These are phyloP conservation scores for Phalacrocorax aristotelis DNA, from an alignment of 2,113 vertebrate genomes.

Conservation along the genomic window DNA sequence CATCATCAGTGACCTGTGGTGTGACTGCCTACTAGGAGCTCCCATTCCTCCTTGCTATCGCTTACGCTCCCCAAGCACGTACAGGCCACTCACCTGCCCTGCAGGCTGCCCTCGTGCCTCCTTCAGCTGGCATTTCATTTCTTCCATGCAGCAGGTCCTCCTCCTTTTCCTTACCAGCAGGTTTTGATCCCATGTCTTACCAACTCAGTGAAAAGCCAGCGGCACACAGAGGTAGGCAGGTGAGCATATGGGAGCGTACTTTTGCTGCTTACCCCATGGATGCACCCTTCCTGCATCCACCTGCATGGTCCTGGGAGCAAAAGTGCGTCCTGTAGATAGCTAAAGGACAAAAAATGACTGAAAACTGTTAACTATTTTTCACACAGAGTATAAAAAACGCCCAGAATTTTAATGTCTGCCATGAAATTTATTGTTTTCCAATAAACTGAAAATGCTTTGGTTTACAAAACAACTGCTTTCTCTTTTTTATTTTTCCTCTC, in stretches of 20 bases:
- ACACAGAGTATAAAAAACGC: neutral
- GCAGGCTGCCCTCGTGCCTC: fast-evolving
- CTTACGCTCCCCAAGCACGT: fast-evolving
- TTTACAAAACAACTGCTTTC: neutral
- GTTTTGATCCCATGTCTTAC: neutral
- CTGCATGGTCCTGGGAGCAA: neutral
- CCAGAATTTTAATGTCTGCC: neutral
- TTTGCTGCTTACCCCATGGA: neutral
- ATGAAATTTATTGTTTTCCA: neutral
- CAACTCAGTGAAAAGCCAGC: neutral
- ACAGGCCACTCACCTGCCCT: neutral
- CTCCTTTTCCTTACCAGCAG: neutral
- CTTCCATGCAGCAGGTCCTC: neutral
- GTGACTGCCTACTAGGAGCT: neutral
- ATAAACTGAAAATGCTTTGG: neutral
- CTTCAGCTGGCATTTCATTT: neutral
- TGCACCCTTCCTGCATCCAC: neutral
- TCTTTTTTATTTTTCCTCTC: neutral
- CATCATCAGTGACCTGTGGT: neutral
- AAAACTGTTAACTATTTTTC: neutral
- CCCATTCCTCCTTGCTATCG: fast-evolving
- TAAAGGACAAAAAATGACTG: neutral
- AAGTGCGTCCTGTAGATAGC: neutral
- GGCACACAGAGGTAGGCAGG: neutral
- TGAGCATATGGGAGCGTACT: fast-evolving